phyloP scores from a whole-genome alignment of 2,888 invertebrate species.

The Euphydryas editha region DNA sequence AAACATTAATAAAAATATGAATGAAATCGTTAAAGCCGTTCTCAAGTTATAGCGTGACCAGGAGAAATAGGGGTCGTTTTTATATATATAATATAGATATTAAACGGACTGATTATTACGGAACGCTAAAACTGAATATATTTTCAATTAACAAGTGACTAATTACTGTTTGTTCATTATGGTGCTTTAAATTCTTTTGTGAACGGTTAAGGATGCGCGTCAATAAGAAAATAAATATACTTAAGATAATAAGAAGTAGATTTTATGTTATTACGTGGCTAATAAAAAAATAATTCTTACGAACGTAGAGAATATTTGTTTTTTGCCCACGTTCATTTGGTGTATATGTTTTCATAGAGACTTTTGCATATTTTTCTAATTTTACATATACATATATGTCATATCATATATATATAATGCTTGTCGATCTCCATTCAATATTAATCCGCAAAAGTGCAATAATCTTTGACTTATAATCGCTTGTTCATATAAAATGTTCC shows the following conservation, averaged over 20 bases:
- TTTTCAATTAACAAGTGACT: conserved; percentile 46
- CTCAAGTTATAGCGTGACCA: neutral
- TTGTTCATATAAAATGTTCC: neutral
- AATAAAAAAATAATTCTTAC: too few relatives aligned
- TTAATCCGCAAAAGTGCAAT: neutral
- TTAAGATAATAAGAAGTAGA: neutral
- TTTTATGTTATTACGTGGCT: too few relatives aligned
- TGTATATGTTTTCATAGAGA: too few relatives aligned
- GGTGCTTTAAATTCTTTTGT: conserved; percentile 32
- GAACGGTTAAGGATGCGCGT: conserved; percentile 16
- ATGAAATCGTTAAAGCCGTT: too few relatives aligned
- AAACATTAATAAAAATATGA: too few relatives aligned
- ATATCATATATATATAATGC: neutral
- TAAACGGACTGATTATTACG: conserved; percentile 40
- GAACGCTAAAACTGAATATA: conserved; percentile 49
- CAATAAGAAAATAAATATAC: conserved; percentile 1
- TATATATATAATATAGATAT: neutral
- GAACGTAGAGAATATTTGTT: too few relatives aligned
- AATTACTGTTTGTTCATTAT: conserved; percentile 34
- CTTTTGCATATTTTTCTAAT: too few relatives aligned
- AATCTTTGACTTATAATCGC: neutral
- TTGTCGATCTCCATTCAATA: neutral
- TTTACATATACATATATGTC: too few relatives aligned
- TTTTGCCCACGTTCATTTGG: too few relatives aligned
- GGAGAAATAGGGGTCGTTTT: too few relatives aligned